These are phyloP conservation scores for Drosophila mulleri DNA, from an alignment of 2,888 invertebrate species.

Conservation along the genomic window DNA sequence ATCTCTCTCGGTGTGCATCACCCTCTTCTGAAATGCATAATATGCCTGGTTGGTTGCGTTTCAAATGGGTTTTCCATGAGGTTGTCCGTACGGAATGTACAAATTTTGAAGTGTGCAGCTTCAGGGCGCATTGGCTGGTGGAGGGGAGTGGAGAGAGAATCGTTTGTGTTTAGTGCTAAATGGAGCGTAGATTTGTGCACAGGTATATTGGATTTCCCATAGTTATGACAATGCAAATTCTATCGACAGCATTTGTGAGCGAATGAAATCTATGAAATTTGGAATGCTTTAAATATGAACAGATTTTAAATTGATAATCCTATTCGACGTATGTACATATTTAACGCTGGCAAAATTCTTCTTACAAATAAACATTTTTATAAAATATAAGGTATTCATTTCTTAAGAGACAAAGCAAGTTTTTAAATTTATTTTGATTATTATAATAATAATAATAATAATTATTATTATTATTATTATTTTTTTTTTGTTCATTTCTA, in stretches of 20 bases:
- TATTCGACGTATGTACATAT: no score
- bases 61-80: constrained; percentile 31
- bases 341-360: no score
- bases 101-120: constrained; percentile 6
- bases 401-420: no score
- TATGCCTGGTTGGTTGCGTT: constrained; percentile 12
- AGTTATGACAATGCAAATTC: constrained; percentile 22
- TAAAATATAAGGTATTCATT: no score
- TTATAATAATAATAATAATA: no score
- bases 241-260: neutral
- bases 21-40: constrained; percentile 8
- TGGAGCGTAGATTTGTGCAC: constrained; percentile 41
- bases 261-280: neutral
- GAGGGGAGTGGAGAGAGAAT: neutral
- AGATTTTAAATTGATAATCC: no score
- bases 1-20: neutral
- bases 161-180: constrained; percentile 31
- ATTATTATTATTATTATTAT: no score
- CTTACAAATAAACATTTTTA: no score
- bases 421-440: no score
- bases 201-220: constrained; percentile 16
- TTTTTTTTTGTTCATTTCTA: no score
- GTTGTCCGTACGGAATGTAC: constrained; percentile 3
- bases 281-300: no score
- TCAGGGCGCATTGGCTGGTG: neutral